Percentiles rank a stretch among this genome's conserved stretches.
Evolutionary conservation across 2,113 vertebrate genomes (phyloP).

Genomic region (Trichechus manatus): DNA sequence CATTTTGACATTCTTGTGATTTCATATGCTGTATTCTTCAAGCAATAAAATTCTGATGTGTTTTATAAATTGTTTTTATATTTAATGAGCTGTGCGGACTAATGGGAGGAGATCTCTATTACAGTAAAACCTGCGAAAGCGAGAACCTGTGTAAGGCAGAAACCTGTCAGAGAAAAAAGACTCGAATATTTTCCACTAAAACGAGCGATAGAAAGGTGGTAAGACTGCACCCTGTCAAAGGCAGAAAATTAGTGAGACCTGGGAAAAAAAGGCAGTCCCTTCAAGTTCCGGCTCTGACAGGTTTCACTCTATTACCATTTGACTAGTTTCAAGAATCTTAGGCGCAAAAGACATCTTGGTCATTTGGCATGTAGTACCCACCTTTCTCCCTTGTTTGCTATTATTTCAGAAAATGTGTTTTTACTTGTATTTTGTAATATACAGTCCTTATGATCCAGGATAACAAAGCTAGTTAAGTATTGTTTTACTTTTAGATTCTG

Average conservation of each 20-base stretch:
- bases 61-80: conserved; percentile 93
- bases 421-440: conserved; percentile 67
- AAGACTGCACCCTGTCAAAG: not conserved
- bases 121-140: not conserved
- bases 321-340: conserved; percentile 65
- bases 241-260: not conserved
- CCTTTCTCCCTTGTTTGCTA: conserved; percentile 59
- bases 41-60: conserved; percentile 99
- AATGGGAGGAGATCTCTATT: conserved; percentile 54
- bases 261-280: not conserved
- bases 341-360: conserved; percentile 55
- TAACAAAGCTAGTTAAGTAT: conserved; percentile 40
- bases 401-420: conserved; percentile 64
- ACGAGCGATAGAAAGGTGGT: not conserved
- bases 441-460: not conserved
- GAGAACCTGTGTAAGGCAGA: not conserved
- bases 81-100: conserved; percentile 83
- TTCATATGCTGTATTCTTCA: conserved; percentile 97
- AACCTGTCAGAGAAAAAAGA: not conserved
- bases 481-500: conserved; percentile 55
- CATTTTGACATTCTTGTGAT: conserved; percentile 93
- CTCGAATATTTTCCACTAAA: not conserved
- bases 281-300: not conserved
- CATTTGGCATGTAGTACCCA: conserved; percentile 11
- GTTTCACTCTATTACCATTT: conserved; percentile 59